Evolutionary conservation across 2,113 vertebrate genomes (phyloP).

Genomic region (Psephotus haematonotus): DNA sequence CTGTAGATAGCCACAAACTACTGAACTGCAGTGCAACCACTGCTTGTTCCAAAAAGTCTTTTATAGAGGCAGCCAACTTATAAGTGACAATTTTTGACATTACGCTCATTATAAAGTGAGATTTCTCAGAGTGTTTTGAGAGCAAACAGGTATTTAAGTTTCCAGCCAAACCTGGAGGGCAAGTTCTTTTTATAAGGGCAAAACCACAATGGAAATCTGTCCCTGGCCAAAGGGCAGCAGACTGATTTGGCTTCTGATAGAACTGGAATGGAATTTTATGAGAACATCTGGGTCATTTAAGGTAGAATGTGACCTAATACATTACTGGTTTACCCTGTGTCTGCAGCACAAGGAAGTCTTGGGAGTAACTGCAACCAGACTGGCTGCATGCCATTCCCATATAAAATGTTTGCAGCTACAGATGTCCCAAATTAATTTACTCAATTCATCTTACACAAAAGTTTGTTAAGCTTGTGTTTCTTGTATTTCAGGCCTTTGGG

Average conservation of each 20-base stretch:
- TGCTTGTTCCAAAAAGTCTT: neutral
- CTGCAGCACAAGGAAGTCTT: neutral
- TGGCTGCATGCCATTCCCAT: neutral
- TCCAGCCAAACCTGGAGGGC: neutral
- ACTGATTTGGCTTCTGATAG: neutral
- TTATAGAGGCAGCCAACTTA: neutral
- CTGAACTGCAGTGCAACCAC: neutral
- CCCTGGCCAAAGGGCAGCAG: neutral
- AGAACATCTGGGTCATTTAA: neutral
- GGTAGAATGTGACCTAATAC: neutral
- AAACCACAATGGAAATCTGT: neutral
- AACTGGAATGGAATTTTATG: neutral
- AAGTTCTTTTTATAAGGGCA: neutral
- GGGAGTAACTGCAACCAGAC: neutral
- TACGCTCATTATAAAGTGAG: neutral
- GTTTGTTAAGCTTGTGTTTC: neutral
- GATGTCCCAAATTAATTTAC: neutral
- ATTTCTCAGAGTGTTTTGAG: constrained; percentile 9
- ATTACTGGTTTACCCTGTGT: neutral
- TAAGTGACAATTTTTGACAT: constrained; percentile 18
- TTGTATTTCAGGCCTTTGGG: neutral
- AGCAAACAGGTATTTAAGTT: neutral
- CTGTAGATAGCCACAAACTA: neutral
- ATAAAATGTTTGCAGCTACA: neutral
- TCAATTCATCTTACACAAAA: neutral